phyloP scores from a whole-genome alignment of 2,888 invertebrate genomes.

The Platypus cylindrus region DNA sequence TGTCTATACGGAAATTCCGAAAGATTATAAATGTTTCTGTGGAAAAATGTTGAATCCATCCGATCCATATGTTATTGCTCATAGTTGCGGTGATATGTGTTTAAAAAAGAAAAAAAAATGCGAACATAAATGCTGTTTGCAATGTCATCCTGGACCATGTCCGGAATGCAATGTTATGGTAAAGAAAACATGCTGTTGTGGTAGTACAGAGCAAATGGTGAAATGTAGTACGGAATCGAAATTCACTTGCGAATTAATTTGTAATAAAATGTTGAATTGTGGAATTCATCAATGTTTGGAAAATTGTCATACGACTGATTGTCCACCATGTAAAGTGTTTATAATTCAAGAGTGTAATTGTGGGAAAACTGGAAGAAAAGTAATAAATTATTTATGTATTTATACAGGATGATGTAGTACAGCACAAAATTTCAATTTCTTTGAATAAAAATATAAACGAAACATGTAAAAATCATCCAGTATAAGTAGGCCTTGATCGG shows the following conservation, averaged over 20 bases:
- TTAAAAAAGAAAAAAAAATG: constrained; percentile 44
- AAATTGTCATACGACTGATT: constrained; percentile 69
- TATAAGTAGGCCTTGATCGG: too few relatives aligned
- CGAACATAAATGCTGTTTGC: constrained; percentile 59
- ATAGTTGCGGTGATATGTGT: constrained; percentile 85
- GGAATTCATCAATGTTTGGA: constrained; percentile 58
- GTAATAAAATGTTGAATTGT: constrained; percentile 66
- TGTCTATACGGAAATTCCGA: constrained; percentile 57
- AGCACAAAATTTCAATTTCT: not conserved
- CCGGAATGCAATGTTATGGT: constrained; percentile 75
- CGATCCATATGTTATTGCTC: constrained; percentile 67
- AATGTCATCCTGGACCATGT: constrained; percentile 93
- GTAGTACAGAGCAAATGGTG: constrained; percentile 50
- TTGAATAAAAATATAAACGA: not conserved
- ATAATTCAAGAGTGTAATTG: constrained; percentile 66
- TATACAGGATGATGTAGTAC: too few relatives aligned
- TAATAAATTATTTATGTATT: constrained; percentile 24
- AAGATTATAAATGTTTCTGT: constrained; percentile 83
- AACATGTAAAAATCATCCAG: not conserved
- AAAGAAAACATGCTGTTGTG: constrained; percentile 55
- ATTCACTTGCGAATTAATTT: constrained; percentile 61
- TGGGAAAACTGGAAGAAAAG: constrained; percentile 45
- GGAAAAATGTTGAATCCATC: constrained; percentile 65
- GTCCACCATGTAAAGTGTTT: constrained; percentile 54
- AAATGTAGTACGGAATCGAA: constrained; percentile 60